A percentile compares a stretch with the other conserved stretches of the same genome.
These are phyloP conservation scores for Coilia nasus DNA, from an alignment of 2,797 vertebrate species.

Conservation along the genomic window DNA sequence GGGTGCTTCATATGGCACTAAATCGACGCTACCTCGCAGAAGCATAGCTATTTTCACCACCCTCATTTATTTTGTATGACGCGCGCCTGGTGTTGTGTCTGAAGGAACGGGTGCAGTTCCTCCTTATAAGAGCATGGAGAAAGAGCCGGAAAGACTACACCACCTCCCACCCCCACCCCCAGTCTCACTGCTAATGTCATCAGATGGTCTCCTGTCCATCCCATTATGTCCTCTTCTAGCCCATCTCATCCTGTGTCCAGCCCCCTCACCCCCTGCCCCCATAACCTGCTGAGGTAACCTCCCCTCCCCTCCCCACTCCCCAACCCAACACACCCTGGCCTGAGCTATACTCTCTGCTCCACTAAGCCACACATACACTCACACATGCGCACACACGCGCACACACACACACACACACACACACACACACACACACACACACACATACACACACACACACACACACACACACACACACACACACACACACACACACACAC, in stretches of 20 bases:
- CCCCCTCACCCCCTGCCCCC: not conserved
- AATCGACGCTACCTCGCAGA: not conserved
- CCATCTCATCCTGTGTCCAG: not conserved
- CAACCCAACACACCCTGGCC: not conserved
- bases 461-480: too few relatives aligned
- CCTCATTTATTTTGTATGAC: slow-evolving; percentile 24
- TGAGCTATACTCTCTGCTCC: not conserved
- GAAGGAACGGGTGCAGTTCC: not conserved
- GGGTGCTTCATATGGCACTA: not conserved
- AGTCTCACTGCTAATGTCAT: slow-evolving; percentile 22
- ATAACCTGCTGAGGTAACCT: not conserved
- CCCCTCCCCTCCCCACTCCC: too few relatives aligned
- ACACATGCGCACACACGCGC: not conserved
- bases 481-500: too few relatives aligned
- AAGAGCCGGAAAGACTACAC: not conserved
- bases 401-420: too few relatives aligned
- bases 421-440: too few relatives aligned
- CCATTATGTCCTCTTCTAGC: too few relatives aligned
- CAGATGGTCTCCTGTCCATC: slow-evolving; percentile 22
- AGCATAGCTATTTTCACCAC: not conserved
- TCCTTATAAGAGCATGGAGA: not conserved
- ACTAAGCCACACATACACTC: not conserved
- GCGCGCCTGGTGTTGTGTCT: not conserved
- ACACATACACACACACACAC: too few relatives aligned
- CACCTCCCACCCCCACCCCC: not conserved